Evolutionary conservation across 2,797 vertebrate species (phyloP).

Genomic region (Muraenolepis orangiensis): DNA sequence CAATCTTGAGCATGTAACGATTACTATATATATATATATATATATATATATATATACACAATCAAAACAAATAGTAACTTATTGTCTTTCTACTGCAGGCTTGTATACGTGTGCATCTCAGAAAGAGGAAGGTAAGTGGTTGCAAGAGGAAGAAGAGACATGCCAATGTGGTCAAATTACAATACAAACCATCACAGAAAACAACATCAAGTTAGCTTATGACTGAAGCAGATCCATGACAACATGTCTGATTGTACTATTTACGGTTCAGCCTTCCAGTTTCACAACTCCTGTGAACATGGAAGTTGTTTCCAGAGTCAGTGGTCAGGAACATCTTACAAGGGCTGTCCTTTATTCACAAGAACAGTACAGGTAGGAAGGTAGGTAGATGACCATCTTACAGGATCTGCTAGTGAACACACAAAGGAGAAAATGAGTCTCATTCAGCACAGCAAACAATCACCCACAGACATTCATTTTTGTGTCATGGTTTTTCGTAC

Average conservation of each 20-base stretch:
- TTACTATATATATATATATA: too few relatives aligned
- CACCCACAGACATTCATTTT: too few relatives aligned
- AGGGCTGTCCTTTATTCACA: slow-evolving; percentile 87
- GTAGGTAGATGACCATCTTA: slow-evolving; percentile 9
- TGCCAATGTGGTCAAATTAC: slow-evolving; percentile 85
- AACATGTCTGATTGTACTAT: slow-evolving; percentile 19
- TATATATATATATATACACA: too few relatives aligned
- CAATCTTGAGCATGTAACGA: too few relatives aligned
- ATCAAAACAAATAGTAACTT: background rate
- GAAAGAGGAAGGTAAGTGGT: slow-evolving; percentile 85
- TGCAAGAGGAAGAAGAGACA: slow-evolving; percentile 88
- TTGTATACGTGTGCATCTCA: slow-evolving; percentile 89
- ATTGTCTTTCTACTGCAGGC: slow-evolving; percentile 59
- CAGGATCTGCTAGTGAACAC: background rate
- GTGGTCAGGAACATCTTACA: slow-evolving; percentile 87
- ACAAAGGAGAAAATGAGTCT: too few relatives aligned
- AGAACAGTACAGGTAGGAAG: slow-evolving; percentile 78
- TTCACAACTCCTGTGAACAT: slow-evolving; percentile 84
- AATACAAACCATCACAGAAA: slow-evolving; percentile 88
- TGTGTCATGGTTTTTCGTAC: background rate
- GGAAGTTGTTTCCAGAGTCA: slow-evolving; percentile 87
- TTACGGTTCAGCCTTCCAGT: slow-evolving; percentile 40
- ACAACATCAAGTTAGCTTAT: too few relatives aligned
- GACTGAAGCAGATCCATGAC: slow-evolving; percentile 6
- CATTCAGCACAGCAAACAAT: background rate